These are phyloP conservation scores for Pachycephala philippinensis DNA, from an alignment of 2,113 vertebrate genomes.

Conservation along the genomic window DNA sequence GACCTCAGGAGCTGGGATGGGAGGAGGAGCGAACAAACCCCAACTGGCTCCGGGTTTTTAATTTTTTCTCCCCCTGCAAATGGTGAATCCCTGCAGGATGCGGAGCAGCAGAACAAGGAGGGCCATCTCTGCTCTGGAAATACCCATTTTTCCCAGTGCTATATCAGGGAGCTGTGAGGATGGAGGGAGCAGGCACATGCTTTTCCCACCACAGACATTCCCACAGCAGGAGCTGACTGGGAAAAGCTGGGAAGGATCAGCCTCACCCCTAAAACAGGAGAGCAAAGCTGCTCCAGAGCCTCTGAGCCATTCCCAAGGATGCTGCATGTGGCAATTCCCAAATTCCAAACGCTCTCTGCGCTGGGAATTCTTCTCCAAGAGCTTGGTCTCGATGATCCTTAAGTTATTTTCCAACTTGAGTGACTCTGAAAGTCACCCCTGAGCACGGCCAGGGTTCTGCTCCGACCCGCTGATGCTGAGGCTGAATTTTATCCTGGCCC, in stretches of 20 bases:
- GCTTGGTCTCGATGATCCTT: not conserved
- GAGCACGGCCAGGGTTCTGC: not conserved
- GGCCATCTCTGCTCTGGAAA: not conserved
- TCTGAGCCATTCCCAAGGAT: fast-evolving
- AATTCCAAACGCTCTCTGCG: fast-evolving
- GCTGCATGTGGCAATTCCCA: not conserved
- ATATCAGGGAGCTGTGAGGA: not conserved
- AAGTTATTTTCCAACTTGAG: not conserved
- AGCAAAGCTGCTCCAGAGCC: not conserved
- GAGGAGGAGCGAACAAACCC: constrained; percentile 14
- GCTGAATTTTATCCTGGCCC: not conserved
- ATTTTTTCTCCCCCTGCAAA: not conserved
- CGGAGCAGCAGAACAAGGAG: not conserved
- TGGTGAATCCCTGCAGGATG: not conserved
- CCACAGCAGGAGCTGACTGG: not conserved
- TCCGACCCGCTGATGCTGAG: fast-evolving
- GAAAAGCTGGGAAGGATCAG: not conserved
- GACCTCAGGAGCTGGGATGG: constrained; percentile 49
- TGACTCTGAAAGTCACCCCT: not conserved
- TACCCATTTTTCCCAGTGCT: not conserved
- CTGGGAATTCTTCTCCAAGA: not conserved
- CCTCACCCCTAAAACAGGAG: not conserved
- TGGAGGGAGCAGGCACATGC: not conserved
- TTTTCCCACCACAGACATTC: not conserved
- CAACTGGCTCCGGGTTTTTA: not conserved